phyloP scores from a whole-genome alignment of 2,888 invertebrate species.

The Terebella lapidaria region DNA sequence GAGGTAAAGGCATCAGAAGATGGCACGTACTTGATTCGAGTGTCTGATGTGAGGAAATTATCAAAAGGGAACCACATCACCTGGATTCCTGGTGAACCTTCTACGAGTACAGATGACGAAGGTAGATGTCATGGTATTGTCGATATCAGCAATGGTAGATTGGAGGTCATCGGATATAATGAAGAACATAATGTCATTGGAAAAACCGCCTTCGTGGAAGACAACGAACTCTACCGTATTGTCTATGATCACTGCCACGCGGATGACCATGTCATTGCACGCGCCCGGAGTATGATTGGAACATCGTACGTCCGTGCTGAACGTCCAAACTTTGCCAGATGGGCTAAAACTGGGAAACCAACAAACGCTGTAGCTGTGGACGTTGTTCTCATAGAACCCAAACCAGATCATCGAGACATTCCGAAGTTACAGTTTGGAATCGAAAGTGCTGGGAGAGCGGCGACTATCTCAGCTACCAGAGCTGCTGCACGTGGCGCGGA shows the following conservation, averaged over 20 bases:
- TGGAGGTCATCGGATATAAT: neutral
- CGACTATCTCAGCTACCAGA: neutral
- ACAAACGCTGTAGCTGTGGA: neutral
- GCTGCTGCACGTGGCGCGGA: too few species aligned
- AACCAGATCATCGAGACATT: neutral
- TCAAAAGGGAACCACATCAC: neutral
- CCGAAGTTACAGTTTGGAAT: neutral
- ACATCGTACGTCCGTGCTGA: neutral
- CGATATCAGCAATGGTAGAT: neutral
- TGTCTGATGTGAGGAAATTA: neutral
- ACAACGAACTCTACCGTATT: neutral
- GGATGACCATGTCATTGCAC: neutral
- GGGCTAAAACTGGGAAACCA: neutral
- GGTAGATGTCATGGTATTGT: neutral
- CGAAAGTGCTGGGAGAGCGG: neutral
- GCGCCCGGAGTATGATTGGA: neutral
- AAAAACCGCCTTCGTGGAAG: neutral
- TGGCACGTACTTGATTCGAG: neutral
- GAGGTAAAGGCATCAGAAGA: neutral
- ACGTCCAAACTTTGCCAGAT: neutral
- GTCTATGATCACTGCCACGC: neutral
- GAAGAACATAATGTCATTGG: neutral
- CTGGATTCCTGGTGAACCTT: neutral
- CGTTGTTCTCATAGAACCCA: neutral
- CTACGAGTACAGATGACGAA: neutral